Percentiles rank a stretch among this genome's conserved stretches.
phyloP scores from a whole-genome alignment of 2,113 vertebrate genomes.

The Rhinogobius similis region DNA sequence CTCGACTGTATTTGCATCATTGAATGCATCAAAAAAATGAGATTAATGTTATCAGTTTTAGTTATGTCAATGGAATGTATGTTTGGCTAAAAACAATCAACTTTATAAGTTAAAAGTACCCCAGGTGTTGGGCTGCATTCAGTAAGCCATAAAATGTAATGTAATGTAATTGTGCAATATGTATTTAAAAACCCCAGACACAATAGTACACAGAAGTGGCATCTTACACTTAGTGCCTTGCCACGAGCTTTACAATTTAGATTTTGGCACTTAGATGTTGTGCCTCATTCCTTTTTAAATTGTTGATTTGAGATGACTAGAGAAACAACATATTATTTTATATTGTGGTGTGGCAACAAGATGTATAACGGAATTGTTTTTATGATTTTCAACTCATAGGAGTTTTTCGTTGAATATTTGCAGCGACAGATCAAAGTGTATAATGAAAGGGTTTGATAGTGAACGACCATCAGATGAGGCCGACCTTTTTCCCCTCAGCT shows the following conservation, averaged over 20 bases:
- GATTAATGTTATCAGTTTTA: constrained; percentile 40
- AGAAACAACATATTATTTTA: constrained; percentile 19
- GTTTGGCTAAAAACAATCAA: constrained; percentile 64
- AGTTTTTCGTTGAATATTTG: neutral
- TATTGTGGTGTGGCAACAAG: constrained; percentile 28
- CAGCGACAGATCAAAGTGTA: constrained; percentile 23
- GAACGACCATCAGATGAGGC: constrained; percentile 53
- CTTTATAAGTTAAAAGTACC: constrained; percentile 51
- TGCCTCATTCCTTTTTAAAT: constrained; percentile 60
- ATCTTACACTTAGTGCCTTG: constrained; percentile 75
- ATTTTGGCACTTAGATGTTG: constrained; percentile 61
- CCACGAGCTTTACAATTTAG: constrained; percentile 68
- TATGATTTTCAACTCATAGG: constrained; percentile 6
- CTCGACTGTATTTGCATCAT: constrained; percentile 40
- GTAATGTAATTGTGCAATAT: constrained; percentile 65
- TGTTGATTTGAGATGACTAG: constrained; percentile 34
- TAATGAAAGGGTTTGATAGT: constrained; percentile 43
- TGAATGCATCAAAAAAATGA: constrained; percentile 43
- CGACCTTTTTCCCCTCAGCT: constrained; percentile 38
- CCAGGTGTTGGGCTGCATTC: constrained; percentile 34
- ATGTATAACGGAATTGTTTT: constrained; percentile 24
- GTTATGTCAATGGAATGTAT: constrained; percentile 52
- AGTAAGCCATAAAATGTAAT: constrained; percentile 70
- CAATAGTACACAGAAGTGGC: constrained; percentile 58
- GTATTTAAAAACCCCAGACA: constrained; percentile 40